Conservation (phyloP, 2,113 vertebrate genomes). For the Mustela lutreola region DNA sequence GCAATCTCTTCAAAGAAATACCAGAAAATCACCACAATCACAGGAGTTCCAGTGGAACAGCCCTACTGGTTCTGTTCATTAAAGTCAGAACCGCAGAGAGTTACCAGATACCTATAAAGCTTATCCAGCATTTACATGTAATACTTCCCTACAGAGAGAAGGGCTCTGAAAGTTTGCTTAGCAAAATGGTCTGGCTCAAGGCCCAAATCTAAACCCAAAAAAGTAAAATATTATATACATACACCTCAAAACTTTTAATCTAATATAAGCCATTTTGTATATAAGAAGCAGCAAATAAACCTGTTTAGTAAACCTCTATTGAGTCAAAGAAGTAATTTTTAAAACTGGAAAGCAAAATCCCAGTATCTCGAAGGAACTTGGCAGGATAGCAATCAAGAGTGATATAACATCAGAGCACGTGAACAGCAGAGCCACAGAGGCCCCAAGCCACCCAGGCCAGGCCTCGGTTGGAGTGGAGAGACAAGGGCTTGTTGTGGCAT, state of each 20-base stretch:
- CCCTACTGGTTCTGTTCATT: neutral
- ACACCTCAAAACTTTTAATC: conserved; percentile 16
- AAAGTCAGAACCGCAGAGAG: conserved; percentile 47
- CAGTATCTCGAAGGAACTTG: neutral
- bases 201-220: conserved; percentile 41
- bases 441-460: neutral
- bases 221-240: conserved; percentile 18
- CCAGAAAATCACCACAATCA: conserved; percentile 29
- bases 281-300: neutral
- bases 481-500: neutral
- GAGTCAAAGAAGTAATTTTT: conserved; percentile 22
- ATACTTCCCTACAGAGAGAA: neutral
- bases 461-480: neutral
- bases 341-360: conserved; percentile 58
- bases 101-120: conserved; percentile 9
- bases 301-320: conserved; percentile 38
- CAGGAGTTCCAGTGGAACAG: neutral
- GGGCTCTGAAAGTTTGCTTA: conserved; percentile 40
- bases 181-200: conserved; percentile 50
- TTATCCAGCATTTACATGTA: conserved; percentile 31
- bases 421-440: neutral
- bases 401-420: neutral
- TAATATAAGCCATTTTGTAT: neutral
- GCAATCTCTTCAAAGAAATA: conserved; percentile 25
- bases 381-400: conserved; percentile 1